Percentiles rank a stretch among this genome's conserved stretches.
Conservation (phyloP, 2,888 invertebrate species). For the Halictus ligatus region DNA sequence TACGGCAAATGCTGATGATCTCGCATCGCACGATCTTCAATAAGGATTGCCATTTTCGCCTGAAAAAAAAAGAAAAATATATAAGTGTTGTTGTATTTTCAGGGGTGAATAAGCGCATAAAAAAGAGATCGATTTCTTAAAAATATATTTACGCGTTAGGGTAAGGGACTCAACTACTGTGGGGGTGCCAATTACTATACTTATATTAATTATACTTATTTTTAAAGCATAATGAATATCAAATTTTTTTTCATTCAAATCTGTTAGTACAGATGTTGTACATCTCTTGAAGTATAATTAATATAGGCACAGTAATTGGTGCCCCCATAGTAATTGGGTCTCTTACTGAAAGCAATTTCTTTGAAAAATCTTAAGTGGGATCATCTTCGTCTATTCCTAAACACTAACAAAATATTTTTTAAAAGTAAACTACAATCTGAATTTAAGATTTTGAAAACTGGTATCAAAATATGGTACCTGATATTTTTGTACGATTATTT, state of each 20-base stretch:
- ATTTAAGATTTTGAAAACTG: background rate
- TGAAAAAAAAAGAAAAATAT: conserved; percentile 79
- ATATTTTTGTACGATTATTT: background rate
- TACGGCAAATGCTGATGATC: conserved; percentile 96
- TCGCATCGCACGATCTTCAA: conserved; percentile 97
- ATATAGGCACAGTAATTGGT: too few species aligned
- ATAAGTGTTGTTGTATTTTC: background rate
- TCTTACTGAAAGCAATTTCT: background rate
- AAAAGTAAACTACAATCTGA: background rate
- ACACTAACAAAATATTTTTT: background rate
- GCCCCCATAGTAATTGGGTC: too few species aligned
- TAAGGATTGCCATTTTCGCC: conserved; percentile 94
- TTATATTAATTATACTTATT: too few species aligned
- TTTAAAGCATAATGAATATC: too few species aligned
- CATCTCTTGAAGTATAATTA: too few species aligned
- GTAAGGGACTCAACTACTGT: too few species aligned
- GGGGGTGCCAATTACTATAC: too few species aligned
- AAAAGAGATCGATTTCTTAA: background rate
- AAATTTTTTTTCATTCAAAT: too few species aligned
- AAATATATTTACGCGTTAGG: background rate
- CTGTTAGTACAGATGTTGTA: too few species aligned
- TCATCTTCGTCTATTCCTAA: background rate
- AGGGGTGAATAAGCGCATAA: background rate
- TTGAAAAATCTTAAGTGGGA: background rate
- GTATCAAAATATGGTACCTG: background rate